These are phyloP conservation scores for Allygus modestus DNA, from an alignment of 2,888 invertebrate genomes.

Conservation along the genomic window DNA sequence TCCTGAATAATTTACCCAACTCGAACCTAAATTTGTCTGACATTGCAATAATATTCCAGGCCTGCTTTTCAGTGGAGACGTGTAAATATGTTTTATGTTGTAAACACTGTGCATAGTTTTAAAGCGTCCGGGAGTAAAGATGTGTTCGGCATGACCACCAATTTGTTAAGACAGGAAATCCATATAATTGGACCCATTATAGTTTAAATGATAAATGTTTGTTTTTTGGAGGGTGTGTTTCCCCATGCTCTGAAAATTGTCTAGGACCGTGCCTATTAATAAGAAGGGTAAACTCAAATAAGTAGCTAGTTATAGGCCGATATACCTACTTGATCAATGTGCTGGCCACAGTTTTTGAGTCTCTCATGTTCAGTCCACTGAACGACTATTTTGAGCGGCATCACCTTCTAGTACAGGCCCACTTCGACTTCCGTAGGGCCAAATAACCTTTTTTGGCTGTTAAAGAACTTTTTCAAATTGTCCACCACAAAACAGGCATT, in stretches of 20 bases:
- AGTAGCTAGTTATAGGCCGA: conserved; percentile 3
- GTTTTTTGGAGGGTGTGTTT: conserved; percentile 32
- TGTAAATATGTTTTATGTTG: not conserved
- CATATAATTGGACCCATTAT: not conserved
- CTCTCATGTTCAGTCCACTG: conserved; percentile 2
- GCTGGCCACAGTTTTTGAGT: conserved; percentile 6
- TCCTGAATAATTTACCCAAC: not conserved
- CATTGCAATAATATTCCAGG: not conserved
- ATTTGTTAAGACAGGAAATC: not conserved
- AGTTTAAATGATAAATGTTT: not conserved
- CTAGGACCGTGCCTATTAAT: conserved; percentile 26
- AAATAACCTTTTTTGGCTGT: not conserved
- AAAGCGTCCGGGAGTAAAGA: conserved; percentile 25
- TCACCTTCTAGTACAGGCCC: conserved; percentile 5
- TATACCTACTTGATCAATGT: not conserved
- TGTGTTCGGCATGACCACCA: conserved; percentile 39
- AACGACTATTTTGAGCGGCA: not conserved
- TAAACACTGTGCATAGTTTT: conserved; percentile 45
- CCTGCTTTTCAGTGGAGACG: not conserved
- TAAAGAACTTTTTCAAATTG: not conserved
- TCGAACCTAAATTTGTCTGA: not conserved
- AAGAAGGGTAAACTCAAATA: conserved; percentile 4
- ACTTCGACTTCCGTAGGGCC: conserved; percentile 5
- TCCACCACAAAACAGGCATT: too few relatives aligned
- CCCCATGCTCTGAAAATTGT: conserved; percentile 25